phyloP scores from a whole-genome alignment of 2,797 vertebrate genomes.

The Melanotaenia parkinsoni region DNA sequence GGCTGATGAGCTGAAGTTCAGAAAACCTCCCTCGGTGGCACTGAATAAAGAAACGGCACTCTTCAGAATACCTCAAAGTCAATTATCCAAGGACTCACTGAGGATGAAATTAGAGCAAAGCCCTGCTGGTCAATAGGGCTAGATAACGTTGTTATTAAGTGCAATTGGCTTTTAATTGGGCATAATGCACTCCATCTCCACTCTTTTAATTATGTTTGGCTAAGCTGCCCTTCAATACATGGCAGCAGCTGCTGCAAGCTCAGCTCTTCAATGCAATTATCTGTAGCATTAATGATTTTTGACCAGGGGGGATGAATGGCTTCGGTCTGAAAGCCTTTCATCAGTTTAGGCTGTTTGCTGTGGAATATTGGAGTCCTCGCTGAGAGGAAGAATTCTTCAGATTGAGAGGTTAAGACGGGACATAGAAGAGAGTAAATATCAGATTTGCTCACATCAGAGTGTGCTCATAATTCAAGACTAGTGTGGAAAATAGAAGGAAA shows the following conservation, averaged over 20 bases:
- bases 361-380: constrained; percentile 34
- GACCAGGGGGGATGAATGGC: constrained; percentile 65
- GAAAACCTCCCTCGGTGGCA: constrained; percentile 55
- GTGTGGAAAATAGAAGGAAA: constrained; percentile 29
- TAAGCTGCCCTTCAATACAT: constrained; percentile 75
- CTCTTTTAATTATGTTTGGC: constrained; percentile 81
- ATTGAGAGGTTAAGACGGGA: constrained; percentile 52
- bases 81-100: constrained; percentile 67
- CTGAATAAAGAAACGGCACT: constrained; percentile 50
- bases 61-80: constrained; percentile 66
- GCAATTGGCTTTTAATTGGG: constrained; percentile 83
- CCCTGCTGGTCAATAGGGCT: constrained; percentile 71
- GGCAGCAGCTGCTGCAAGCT: constrained; percentile 65
- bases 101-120: constrained; percentile 73
- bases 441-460: constrained; percentile 38
- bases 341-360: constrained; percentile 44
- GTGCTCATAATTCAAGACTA: constrained; percentile 24
- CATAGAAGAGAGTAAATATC: constrained; percentile 51
- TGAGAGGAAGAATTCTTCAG: constrained; percentile 27
- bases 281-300: constrained; percentile 79
- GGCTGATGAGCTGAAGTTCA: constrained; percentile 31
- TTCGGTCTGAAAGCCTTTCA: constrained; percentile 59
- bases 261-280: constrained; percentile 77
- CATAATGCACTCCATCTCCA: constrained; percentile 78
- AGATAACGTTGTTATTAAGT: constrained; percentile 78